Evolutionary conservation across 2,113 vertebrate genomes (phyloP).

Genomic region (Polypterus senegalus): DNA sequence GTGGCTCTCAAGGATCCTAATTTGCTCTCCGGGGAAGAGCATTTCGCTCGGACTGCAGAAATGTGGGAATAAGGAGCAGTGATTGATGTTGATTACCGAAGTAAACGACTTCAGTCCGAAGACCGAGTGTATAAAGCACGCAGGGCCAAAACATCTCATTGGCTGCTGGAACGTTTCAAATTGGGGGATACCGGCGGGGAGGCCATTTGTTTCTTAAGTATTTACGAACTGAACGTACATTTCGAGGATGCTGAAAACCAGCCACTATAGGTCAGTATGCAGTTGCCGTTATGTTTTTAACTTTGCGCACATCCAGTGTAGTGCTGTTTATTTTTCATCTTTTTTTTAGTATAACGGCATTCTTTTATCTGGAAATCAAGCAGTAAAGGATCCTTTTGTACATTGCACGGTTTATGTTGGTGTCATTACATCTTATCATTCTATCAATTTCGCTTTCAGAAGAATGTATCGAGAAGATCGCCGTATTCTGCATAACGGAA

Average conservation of each 20-base stretch:
- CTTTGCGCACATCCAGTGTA: neutral
- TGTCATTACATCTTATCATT: neutral
- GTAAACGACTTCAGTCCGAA: conserved; percentile 46
- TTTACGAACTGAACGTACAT: conserved; percentile 25
- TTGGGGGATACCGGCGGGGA: conserved; percentile 27
- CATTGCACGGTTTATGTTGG: neutral
- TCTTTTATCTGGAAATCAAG: neutral
- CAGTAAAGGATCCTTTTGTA: neutral
- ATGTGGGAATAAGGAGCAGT: conserved; percentile 41
- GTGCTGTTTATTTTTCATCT: neutral
- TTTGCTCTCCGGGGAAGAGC: conserved; percentile 36
- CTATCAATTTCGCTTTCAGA: conserved; percentile 41
- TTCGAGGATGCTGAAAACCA: conserved; percentile 44
- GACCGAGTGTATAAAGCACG: conserved; percentile 38
- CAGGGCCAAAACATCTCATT: conserved; percentile 45
- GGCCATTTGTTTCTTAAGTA: conserved; percentile 32
- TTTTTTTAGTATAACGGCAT: neutral
- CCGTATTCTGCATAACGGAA: conserved; percentile 39
- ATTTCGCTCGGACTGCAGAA: conserved; percentile 51
- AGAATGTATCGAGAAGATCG: conserved; percentile 39
- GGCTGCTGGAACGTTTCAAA: conserved; percentile 50
- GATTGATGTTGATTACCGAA: conserved; percentile 53
- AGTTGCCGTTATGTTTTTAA: neutral
- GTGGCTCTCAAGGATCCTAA: conserved; percentile 33
- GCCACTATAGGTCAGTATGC: conserved; percentile 42